phyloP scores from a whole-genome alignment of 1,140 invertebrate genomes.

The Diorhabda carinulata region DNA sequence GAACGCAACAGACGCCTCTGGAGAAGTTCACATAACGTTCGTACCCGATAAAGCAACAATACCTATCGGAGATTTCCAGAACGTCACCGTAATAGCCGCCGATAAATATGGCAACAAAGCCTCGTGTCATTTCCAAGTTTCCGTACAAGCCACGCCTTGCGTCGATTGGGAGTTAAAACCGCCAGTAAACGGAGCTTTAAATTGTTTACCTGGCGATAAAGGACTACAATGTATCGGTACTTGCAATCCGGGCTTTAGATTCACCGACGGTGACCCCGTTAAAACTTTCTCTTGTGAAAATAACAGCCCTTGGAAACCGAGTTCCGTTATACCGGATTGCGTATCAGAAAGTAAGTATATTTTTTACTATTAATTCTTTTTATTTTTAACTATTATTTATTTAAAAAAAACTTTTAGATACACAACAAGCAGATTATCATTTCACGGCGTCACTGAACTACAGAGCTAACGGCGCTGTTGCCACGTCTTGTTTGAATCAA shows the following conservation, averaged over 20 bases:
- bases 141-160: conserved; percentile 88
- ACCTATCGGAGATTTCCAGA: conserved; percentile 86
- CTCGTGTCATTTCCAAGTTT: conserved; percentile 89
- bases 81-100: conserved; percentile 86
- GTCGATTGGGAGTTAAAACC: conserved; percentile 89
- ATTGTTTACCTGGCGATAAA: conserved; percentile 77
- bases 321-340: conserved; percentile 86
- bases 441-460: conserved; percentile 86
- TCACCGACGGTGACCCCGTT: conserved; percentile 82
- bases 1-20: conserved; percentile 85
- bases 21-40: conserved; percentile 79
- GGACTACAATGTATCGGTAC: conserved; percentile 86
- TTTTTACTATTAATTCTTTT: conserved; percentile 8
- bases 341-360: conserved; percentile 75
- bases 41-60: conserved; percentile 83
- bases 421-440: conserved; percentile 89
- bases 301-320: conserved; percentile 75
- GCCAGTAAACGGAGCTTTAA: conserved; percentile 82
- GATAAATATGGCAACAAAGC: conserved; percentile 89
- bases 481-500: conserved; percentile 74
- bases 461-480: conserved; percentile 82
- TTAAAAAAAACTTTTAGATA: conserved; percentile 56
- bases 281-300: conserved; percentile 83
- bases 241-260: conserved; percentile 86
- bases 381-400: conserved; percentile 16